Conservation (phyloP, 2,797 vertebrate genomes). For the Darevskia mixta region DNA sequence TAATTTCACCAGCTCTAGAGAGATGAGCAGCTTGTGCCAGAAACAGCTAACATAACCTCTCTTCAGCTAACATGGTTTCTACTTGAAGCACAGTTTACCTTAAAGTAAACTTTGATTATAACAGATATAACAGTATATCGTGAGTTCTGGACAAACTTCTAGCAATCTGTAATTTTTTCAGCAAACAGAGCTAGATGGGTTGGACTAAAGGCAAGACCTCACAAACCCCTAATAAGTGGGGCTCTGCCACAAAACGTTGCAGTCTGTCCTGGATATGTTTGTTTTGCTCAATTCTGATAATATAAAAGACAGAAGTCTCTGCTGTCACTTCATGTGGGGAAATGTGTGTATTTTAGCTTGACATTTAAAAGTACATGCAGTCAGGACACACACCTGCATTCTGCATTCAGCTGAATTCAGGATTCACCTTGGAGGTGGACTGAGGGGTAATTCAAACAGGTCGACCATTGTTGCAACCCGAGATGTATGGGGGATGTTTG, state of each 20-base stretch:
- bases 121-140: neutral
- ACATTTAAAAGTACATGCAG: neutral
- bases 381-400: neutral
- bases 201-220: neutral
- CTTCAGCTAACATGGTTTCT: neutral
- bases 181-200: neutral
- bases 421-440: neutral
- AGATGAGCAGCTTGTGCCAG: neutral
- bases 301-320: neutral
- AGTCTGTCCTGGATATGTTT: neutral
- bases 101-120: neutral
- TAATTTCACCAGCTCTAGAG: neutral
- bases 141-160: neutral
- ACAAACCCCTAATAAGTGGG: neutral
- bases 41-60: neutral
- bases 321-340: neutral
- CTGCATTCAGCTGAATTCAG: neutral
- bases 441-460: neutral
- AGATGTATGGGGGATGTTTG: neutral
- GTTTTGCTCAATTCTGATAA: neutral
- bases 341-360: neutral
- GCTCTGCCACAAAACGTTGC: neutral
- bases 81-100: neutral
- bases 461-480: neutral
- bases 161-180: neutral